Conservation (phyloP, 1,140 invertebrate genomes). For the Listronotus bonariensis region DNA sequence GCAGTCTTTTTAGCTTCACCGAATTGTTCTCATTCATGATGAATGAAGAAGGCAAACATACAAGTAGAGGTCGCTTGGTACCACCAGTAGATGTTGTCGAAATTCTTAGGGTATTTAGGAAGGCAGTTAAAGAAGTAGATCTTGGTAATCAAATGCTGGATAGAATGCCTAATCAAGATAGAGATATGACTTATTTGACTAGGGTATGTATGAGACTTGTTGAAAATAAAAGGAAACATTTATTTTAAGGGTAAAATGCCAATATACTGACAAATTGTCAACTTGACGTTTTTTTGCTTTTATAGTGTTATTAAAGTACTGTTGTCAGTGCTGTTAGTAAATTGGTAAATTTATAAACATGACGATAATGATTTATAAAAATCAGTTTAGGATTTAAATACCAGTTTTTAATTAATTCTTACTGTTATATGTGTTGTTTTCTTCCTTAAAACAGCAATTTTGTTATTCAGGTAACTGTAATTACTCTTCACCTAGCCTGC, state of each 20-base stretch:
- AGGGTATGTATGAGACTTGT: conserved; percentile 55
- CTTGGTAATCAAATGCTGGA: conserved; percentile 60
- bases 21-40: conserved; percentile 96
- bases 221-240: no score
- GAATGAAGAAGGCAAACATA: conserved; percentile 71
- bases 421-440: no score
- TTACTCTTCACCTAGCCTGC: conserved; percentile 80
- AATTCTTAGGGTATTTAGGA: conserved; percentile 79
- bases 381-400: no score
- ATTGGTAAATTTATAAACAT: no score
- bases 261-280: no score
- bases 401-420: neutral
- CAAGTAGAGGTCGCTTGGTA: conserved; percentile 71
- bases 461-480: conserved; percentile 69
- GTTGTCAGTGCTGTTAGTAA: no score
- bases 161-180: conserved; percentile 65
- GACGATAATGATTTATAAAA: no score
- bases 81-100: conserved; percentile 80
- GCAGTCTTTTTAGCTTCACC: conserved; percentile 89
- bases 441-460: neutral
- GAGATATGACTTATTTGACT: conserved; percentile 77
- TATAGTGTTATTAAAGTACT: no score
- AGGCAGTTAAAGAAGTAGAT: conserved; percentile 74
- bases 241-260: no score
- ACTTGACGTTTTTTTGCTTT: no score